These are phyloP conservation scores for Ditula angustiorana DNA, from an alignment of 2,888 invertebrate species.

Conservation along the genomic window DNA sequence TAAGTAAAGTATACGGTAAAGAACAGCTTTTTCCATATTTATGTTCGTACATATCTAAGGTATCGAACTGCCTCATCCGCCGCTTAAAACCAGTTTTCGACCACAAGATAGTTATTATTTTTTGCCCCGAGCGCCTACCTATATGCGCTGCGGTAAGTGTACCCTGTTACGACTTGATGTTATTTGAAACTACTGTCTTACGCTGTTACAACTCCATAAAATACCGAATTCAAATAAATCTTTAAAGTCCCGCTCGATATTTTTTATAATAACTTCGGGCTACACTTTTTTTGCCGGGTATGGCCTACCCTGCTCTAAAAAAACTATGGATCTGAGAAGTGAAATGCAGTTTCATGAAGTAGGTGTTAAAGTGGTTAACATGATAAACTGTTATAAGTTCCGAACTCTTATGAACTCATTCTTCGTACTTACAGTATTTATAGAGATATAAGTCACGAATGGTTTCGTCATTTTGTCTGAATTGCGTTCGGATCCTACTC, in stretches of 20 bases:
- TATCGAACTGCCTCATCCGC: slow-evolving; percentile 62
- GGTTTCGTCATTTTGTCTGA: no score
- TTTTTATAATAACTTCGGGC: not conserved
- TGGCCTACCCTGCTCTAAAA: not conserved
- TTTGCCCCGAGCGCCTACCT: slow-evolving; percentile 54
- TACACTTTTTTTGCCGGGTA: not conserved
- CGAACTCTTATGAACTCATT: no score
- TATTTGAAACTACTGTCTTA: slow-evolving; percentile 53
- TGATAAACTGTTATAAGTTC: no score
- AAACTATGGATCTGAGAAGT: not conserved
- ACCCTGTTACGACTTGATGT: slow-evolving; percentile 7
- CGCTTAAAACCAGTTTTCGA: slow-evolving; percentile 71
- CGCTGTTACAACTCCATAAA: slow-evolving; percentile 40
- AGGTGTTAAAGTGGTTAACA: no score
- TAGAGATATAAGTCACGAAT: no score
- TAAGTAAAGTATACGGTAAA: slow-evolving; percentile 60
- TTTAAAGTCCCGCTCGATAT: not conserved
- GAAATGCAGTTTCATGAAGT: not conserved
- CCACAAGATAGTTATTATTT: slow-evolving; percentile 80
- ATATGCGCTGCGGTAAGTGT: not conserved
- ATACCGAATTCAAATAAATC: not conserved
- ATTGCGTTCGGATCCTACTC: no score
- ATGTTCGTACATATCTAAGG: slow-evolving; percentile 44
- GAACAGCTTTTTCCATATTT: slow-evolving; percentile 66
- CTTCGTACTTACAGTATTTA: no score